phyloP scores from a whole-genome alignment of 2,888 invertebrate species.

The Idaea straminata region DNA sequence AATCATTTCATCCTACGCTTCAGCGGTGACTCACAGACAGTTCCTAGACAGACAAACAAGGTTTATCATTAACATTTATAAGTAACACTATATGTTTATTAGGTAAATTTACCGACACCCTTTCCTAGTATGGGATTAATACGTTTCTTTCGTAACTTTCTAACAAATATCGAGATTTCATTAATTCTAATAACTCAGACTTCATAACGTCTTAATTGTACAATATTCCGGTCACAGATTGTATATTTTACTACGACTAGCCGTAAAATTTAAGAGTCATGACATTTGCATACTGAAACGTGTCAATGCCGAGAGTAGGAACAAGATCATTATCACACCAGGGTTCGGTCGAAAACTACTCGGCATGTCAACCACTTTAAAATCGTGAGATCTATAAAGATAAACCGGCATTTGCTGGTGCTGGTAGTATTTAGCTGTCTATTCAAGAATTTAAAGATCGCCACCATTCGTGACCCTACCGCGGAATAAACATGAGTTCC shows the following conservation, averaged over 20 bases:
- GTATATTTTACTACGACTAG: background rate
- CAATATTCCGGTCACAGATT: background rate
- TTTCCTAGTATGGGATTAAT: background rate
- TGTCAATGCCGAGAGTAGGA: constrained; percentile 13
- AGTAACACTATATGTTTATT: constrained; percentile 2
- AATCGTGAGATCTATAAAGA: constrained; percentile 41
- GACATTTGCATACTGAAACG: constrained; percentile 17
- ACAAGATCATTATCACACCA: constrained; percentile 19
- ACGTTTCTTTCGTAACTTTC: background rate
- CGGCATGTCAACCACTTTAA: constrained; percentile 31
- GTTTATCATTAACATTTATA: constrained; percentile 1
- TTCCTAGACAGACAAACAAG: constrained; percentile 1
- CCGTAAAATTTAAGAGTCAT: constrained; percentile 4
- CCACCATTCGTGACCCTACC: constrained; percentile 31
- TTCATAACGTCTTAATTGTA: too few relatives aligned
- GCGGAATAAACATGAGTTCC: constrained; percentile 15
- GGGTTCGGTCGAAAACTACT: constrained; percentile 17
- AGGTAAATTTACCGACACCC: background rate
- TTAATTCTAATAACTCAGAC: background rate
- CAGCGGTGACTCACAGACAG: background rate
- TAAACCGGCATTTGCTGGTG: constrained; percentile 24
- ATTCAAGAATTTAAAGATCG: constrained; percentile 35
- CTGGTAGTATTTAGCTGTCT: constrained; percentile 29
- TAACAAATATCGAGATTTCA: background rate
- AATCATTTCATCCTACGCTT: constrained; percentile 1